A percentile compares a stretch with the other conserved stretches of the same genome.
phyloP scores from a whole-genome alignment of 2,113 vertebrate genomes.

The Ptyas mucosa region DNA sequence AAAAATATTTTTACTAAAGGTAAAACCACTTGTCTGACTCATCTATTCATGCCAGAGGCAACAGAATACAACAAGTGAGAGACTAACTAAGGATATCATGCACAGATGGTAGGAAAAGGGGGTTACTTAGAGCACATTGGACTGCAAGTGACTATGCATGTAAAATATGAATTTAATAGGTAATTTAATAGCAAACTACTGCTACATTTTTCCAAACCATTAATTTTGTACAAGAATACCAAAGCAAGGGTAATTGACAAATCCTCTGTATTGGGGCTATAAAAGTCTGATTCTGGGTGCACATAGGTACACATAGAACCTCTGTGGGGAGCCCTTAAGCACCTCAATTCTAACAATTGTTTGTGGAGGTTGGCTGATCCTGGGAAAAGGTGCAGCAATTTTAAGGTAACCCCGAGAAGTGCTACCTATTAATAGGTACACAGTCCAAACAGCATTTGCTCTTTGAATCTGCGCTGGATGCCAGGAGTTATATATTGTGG shows the following conservation, averaged over 20 bases:
- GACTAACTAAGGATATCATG: background rate
- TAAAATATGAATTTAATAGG: constrained; percentile 11
- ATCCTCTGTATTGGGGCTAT: background rate
- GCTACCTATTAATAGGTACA: background rate
- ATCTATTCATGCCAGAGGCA: background rate
- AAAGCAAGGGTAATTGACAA: background rate
- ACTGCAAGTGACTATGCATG: constrained; percentile 15
- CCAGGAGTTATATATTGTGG: background rate
- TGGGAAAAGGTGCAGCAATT: background rate
- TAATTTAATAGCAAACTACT: background rate
- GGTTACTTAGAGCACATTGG: background rate
- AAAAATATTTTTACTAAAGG: constrained; percentile 15
- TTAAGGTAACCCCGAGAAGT: background rate
- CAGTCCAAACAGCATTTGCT: background rate
- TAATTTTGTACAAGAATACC: background rate
- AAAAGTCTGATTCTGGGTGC: background rate
- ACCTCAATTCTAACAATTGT: background rate
- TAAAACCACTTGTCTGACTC: background rate
- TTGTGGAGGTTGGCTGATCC: background rate
- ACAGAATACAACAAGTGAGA: background rate
- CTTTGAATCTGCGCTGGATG: background rate
- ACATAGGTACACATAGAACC: background rate
- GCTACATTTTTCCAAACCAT: background rate
- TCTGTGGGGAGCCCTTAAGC: background rate
- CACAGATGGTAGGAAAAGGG: background rate